These are phyloP conservation scores for Chaetura pelagica DNA, from an alignment of 2,113 vertebrate species.

Conservation along the genomic window DNA sequence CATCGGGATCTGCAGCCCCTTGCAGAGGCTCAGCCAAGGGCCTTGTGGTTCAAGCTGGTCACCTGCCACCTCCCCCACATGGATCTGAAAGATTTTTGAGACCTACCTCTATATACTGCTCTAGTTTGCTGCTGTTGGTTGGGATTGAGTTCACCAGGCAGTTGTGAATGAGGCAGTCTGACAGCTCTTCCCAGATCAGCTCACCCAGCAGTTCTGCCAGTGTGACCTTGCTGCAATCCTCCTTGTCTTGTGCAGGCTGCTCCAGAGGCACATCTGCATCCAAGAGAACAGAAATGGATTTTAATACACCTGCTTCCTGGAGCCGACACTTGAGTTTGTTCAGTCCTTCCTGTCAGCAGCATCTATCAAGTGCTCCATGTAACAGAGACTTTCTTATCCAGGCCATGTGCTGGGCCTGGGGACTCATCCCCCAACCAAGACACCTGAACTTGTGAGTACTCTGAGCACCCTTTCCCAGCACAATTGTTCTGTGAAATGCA, in stretches of 20 bases:
- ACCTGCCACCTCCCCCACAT: background rate
- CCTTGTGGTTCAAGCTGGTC: background rate
- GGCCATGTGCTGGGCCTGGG: background rate
- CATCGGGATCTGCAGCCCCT: background rate
- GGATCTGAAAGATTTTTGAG: background rate
- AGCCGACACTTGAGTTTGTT: background rate
- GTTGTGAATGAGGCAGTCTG: constrained; percentile 88
- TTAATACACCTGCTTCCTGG: background rate
- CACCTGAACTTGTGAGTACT: background rate
- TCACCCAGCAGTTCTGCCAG: constrained; percentile 85
- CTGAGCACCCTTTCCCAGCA: background rate
- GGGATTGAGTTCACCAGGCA: constrained; percentile 94
- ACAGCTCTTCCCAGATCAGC: constrained; percentile 91
- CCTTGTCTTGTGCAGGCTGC: constrained; percentile 60
- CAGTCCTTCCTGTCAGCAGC: background rate
- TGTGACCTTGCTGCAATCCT: background rate
- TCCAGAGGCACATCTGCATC: constrained; percentile 80
- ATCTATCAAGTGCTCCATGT: background rate
- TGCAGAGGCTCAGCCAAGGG: background rate
- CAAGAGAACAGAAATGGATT: background rate
- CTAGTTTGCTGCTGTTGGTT: constrained; percentile 89
- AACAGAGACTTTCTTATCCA: background rate
- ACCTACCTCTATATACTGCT: constrained; percentile 88
- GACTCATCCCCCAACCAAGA: fast-evolving
- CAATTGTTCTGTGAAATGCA: background rate